Evolutionary conservation across 2,797 vertebrate species (phyloP).

Genomic region (Eleutherodactylus coqui): DNA sequence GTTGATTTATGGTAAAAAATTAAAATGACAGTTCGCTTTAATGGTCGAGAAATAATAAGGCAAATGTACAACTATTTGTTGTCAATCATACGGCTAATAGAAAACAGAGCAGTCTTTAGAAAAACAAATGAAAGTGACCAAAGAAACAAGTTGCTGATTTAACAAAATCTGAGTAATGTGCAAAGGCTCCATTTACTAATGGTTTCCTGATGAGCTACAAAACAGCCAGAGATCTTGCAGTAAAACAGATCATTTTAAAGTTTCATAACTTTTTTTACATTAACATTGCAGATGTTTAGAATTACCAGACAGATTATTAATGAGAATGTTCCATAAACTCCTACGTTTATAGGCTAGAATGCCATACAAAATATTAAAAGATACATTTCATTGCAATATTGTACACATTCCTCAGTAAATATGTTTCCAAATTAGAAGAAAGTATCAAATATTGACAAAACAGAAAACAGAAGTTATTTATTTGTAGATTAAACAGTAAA

Average conservation of each 20-base stretch:
- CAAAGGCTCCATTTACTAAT: slow-evolving; percentile 16
- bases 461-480: not conserved
- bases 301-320: not conserved
- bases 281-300: slow-evolving; percentile 6
- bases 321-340: not conserved
- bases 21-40: no score
- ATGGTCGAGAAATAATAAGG: not conserved
- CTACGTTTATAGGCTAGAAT: not conserved
- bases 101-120: slow-evolving; percentile 6
- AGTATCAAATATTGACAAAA: slow-evolving; percentile 2
- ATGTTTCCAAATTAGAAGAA: not conserved
- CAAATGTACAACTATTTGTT: not conserved
- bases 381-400: not conserved
- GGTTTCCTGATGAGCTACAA: not conserved
- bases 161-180: not conserved
- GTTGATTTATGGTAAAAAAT: no score
- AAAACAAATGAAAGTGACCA: slow-evolving; percentile 1
- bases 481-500: not conserved
- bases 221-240: not conserved
- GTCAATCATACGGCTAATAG: not conserved
- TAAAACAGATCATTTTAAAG: not conserved
- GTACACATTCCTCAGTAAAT: not conserved
- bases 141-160: not conserved
- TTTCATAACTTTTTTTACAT: not conserved
- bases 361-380: not conserved